Evolutionary conservation across 2,888 invertebrate species (phyloP), one percentile per base, ranked within the genome.

Genomic region (Tetragnatha montana): DNA sequence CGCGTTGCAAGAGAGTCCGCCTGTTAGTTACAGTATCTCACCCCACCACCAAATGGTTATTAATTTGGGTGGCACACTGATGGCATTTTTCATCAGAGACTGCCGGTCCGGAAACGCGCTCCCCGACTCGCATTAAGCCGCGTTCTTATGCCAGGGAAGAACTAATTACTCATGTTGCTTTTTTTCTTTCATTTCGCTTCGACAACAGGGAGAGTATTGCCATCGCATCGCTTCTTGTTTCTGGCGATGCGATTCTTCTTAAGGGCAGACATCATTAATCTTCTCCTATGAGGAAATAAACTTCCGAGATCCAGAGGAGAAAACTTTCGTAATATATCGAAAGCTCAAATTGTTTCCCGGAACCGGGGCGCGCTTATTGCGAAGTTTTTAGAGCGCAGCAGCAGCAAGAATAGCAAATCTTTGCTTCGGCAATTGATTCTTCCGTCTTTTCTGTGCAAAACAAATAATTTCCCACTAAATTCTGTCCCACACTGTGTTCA

Each of bases 121-220:
- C 85, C 89, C 89, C 89, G 85, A 73, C 75, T 82, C 70, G 71
- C 82, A 88, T 88, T 88, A 81, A 75, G 85, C 81, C 81, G 85
- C 74, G 89, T 89, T 89, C 89, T 89, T 89, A 89, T 89, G 85
- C 81, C 71, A 76, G 85, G 85, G 89, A 89, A 89, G 89, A 89
- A 89, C 89, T 89, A 89, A 89, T 89, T 89, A 89, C 89, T 89
- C 85, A 89, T 89, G 89, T 89, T 89, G 89, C 89, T 85, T 89
- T 60, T 60, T 89, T 89, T 89, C 89, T 89, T 89, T 89, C 89
- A 89, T 89, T 89, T 89, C 89, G 85, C 85, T 89, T 89, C 89
- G 89, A 89, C 89, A 89, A 89, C 85, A 89, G 89, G 17, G 60
- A 60, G 60, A 80, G 81, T 84, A 75, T 88, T 81, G 81, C 81